These are phyloP conservation scores for Steinernema feltiae DNA, from an alignment of 1,140 invertebrate species.

Conservation along the genomic window DNA sequence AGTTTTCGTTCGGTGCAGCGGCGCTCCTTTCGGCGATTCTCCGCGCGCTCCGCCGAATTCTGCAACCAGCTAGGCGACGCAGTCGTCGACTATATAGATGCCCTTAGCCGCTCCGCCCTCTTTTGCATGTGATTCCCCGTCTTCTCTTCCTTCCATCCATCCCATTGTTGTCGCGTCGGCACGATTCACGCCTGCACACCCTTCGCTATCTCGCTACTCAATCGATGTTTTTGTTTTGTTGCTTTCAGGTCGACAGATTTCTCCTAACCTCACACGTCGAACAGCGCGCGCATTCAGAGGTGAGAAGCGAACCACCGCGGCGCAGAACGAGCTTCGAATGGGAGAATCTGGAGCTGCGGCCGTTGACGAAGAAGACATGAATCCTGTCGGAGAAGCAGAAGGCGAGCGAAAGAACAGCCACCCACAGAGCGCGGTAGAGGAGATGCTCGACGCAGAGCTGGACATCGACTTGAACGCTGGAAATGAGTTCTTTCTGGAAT, in stretches of 20 bases:
- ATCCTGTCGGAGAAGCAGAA: background rate
- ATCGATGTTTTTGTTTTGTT: conserved; percentile 14
- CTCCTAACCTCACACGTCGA: background rate
- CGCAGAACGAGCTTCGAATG: background rate
- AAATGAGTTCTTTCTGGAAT: conserved; percentile 6
- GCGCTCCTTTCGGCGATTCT: too few relatives aligned
- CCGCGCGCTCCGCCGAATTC: too few relatives aligned
- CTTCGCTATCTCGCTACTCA: background rate
- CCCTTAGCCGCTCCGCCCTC: background rate
- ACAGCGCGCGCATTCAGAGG: background rate
- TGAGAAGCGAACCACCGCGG: background rate
- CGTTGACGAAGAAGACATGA: background rate
- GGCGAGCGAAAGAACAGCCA: background rate
- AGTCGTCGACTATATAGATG: too few relatives aligned
- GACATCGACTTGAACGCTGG: conserved; percentile 5
- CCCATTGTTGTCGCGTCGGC: conserved; percentile 8
- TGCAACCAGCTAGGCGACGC: too few relatives aligned
- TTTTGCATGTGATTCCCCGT: conserved; percentile 7
- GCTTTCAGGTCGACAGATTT: background rate
- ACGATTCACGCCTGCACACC: conserved; percentile 7
- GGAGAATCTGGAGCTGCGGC: background rate
- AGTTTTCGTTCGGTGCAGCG: too few relatives aligned
- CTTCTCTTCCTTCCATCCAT: background rate
- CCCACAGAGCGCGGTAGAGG: too few relatives aligned
- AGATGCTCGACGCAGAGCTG: too few relatives aligned